Evolutionary conservation across 2,797 vertebrate genomes (phyloP).

Genomic region (Craterocephalus amniculus): DNA sequence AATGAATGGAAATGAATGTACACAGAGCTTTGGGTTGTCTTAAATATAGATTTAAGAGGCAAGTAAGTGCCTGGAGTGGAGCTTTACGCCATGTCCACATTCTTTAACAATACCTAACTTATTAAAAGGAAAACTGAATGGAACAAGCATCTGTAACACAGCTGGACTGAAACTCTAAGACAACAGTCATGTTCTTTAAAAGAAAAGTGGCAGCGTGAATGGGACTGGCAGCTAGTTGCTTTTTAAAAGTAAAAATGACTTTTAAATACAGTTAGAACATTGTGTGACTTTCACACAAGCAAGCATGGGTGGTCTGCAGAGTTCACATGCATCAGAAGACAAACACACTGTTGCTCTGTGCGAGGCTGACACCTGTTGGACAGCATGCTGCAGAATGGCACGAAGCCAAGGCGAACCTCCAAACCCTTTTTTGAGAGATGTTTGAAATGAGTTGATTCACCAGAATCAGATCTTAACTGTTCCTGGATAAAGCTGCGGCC

Average conservation of each 20-base stretch:
- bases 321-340: slow-evolving; percentile 39
- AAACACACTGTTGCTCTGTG: slow-evolving; percentile 46
- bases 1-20: slow-evolving; percentile 37
- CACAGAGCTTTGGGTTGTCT: slow-evolving; percentile 7
- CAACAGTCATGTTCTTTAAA: not conserved
- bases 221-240: slow-evolving; percentile 9
- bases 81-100: not conserved
- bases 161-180: slow-evolving; percentile 13
- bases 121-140: slow-evolving; percentile 4
- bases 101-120: not conserved
- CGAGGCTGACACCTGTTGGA: slow-evolving; percentile 80
- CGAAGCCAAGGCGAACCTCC: not conserved
- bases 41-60: slow-evolving; percentile 24
- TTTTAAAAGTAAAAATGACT: slow-evolving; percentile 45
- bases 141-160: slow-evolving; percentile 1
- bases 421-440: too few relatives aligned
- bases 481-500: not conserved
- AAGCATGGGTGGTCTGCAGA: slow-evolving; percentile 67
- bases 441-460: not conserved
- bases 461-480: not conserved
- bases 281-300: slow-evolving; percentile 65
- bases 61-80: slow-evolving; percentile 11
- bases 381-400: slow-evolving; percentile 15
- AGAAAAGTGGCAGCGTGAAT: not conserved
- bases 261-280: slow-evolving; percentile 66